Evolutionary conservation across 2,888 invertebrate species (phyloP).

Genomic region (Torymus texanus): DNA sequence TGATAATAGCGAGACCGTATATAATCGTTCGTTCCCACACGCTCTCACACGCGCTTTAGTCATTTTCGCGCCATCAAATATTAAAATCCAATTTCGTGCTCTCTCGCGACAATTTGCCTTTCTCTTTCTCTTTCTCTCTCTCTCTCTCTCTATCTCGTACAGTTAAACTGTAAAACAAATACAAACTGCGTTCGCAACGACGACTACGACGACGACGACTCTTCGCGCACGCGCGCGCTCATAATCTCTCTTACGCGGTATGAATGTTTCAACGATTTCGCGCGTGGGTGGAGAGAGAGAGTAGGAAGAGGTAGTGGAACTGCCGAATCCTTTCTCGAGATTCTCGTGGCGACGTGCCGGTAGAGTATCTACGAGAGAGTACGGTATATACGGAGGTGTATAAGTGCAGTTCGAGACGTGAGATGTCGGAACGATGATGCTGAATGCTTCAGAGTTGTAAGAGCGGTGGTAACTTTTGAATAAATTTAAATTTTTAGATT

Average conservation of each 20-base stretch:
- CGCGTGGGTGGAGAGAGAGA: not conserved
- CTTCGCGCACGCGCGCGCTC: slow-evolving; percentile 17
- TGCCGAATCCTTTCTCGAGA: slow-evolving; percentile 42
- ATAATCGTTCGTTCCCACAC: slow-evolving; percentile 5
- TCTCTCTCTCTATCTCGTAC: slow-evolving; percentile 6
- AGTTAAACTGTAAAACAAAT: slow-evolving; percentile 55
- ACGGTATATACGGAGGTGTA: too few species aligned
- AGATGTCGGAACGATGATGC: not conserved
- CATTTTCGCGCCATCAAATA: slow-evolving; percentile 53
- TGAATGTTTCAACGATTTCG: slow-evolving; percentile 54
- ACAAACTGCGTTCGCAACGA: slow-evolving; percentile 14
- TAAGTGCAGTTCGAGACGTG: not conserved
- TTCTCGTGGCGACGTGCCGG: slow-evolving; percentile 33
- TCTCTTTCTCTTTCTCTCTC: slow-evolving; percentile 1
- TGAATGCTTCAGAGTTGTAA: too few species aligned
- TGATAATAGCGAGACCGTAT: slow-evolving; percentile 24
- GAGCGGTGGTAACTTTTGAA: too few species aligned
- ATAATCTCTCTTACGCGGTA: slow-evolving; percentile 54
- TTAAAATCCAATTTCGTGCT: slow-evolving; percentile 54
- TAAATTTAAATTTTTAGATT: too few species aligned
- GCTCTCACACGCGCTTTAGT: slow-evolving; percentile 13
- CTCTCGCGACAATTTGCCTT: slow-evolving; percentile 18
- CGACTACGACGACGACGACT: too few species aligned
- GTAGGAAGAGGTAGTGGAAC: too few species aligned
- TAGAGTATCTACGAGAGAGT: too few species aligned